Evolutionary conservation across 2,113 vertebrate species (phyloP).

Genomic region (Anhinga anhinga): DNA sequence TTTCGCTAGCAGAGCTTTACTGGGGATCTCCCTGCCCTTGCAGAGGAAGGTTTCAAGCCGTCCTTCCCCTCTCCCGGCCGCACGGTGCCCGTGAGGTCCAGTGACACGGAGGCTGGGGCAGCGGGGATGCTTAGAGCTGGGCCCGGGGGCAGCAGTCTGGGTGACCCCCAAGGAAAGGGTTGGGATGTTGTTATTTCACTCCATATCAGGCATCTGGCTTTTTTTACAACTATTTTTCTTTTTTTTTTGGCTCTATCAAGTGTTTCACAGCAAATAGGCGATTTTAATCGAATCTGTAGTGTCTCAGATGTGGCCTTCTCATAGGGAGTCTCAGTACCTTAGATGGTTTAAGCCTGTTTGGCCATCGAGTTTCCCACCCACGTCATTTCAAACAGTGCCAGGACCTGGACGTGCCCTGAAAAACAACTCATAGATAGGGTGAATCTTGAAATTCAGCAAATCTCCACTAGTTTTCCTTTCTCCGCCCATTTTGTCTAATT

Average conservation of each 20-base stretch:
- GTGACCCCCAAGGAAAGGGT: background rate
- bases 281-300: background rate
- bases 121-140: background rate
- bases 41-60: background rate
- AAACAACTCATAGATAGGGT: background rate
- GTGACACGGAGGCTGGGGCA: rapidly evolving
- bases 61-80: background rate
- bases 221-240: background rate
- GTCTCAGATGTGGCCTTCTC: background rate
- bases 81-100: background rate
- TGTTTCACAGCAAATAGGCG: background rate
- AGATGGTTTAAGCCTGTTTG: background rate
- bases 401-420: background rate
- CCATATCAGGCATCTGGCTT: background rate
- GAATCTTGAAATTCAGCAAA: background rate
- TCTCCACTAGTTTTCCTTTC: background rate
- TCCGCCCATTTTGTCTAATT: background rate
- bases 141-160: background rate
- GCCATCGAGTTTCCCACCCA: background rate
- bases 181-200: background rate
- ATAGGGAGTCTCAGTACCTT: background rate
- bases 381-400: background rate
- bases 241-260: background rate
- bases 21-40: background rate
- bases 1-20: background rate